phyloP scores from a whole-genome alignment of 2,113 vertebrate species.

The Sorex fumeus region DNA sequence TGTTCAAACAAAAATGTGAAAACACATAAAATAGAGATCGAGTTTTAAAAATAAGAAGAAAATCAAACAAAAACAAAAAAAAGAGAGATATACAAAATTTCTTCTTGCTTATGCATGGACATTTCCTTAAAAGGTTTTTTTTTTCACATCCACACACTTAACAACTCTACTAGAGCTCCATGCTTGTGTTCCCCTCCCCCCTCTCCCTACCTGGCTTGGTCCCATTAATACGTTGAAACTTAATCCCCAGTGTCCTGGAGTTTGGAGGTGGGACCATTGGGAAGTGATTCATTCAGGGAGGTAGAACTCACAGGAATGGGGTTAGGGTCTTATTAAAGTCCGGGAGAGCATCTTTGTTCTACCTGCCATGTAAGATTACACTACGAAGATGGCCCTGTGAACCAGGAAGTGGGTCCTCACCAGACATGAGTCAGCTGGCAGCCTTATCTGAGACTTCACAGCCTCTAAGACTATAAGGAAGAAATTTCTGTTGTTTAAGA shows the following conservation, averaged over 20 bases:
- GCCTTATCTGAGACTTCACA: neutral
- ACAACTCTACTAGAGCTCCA: conserved; percentile 15
- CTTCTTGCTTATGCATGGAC: neutral
- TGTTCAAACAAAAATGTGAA: conserved; percentile 21
- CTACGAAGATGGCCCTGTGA: neutral
- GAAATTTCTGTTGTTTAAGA: neutral
- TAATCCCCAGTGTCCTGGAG: neutral
- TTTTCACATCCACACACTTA: conserved; percentile 10
- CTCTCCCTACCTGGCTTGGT: too few relatives aligned
- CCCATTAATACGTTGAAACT: neutral
- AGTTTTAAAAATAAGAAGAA: neutral
- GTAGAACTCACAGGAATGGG: neutral
- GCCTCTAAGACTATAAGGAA: neutral
- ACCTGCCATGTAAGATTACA: neutral
- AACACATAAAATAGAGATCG: neutral
- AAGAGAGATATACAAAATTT: neutral
- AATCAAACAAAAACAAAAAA: neutral
- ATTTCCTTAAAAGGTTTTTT: neutral
- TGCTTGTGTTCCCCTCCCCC: neutral
- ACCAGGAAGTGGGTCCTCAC: neutral
- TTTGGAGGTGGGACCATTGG: conserved; percentile 3
- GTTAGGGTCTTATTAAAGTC: neutral
- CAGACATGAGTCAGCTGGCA: neutral
- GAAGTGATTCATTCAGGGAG: neutral
- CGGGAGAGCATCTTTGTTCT: neutral